Base-by-base conservation (phyloP, 2,113 vertebrate species). In the Jacana jacana region DNA sequence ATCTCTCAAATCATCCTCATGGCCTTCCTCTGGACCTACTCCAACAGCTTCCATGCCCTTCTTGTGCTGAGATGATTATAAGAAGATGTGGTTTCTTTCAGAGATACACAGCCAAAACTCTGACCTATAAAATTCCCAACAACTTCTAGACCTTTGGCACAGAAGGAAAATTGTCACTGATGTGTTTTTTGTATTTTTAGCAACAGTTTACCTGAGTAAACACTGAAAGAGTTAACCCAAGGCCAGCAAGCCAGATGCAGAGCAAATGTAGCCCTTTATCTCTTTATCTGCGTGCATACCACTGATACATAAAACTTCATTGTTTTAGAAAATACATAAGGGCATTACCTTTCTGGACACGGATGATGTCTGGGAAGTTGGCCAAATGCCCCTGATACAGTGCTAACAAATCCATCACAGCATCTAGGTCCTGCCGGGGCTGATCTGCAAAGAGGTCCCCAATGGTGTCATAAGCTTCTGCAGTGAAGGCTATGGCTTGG, bases 281-380 rank as follows among this genome's bases (percentile, higher is more conserved):
- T 46, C 44, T 46, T 46, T 46, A 46, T 46, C 46, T 46, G 17
- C 20, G 18, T 46, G 46, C 40, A 13, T 10, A 63, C 1, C n/a
- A 54, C n/a, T 31, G 13, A 35, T 1, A 60, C 1, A 22, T 5
- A 40, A 72, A 84, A 80, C 10, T 30, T 51, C 5, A 54, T 9
- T 0, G 1, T 48, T 77, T 73, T 25, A 81, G 58, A 77, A 86
- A 91, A 42, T 5, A 88, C 0, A 0, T 12, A 65, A n/a, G 17
- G 16, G 37, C 57, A 66, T 98, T 99, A 99, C 99, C 99, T 99
- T 99, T 99, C 98, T 99, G 99, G 81, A 99, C 99, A 24, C 99
- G 99, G 97, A 99, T 99, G 98, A 99, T 99, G 94, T 99, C 99
- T 35, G 99, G 99, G 88, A 99, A 99, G 98, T 99, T 99, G 94